phyloP scores from a whole-genome alignment of 2,113 vertebrate species.

The Actinemys pallida region DNA sequence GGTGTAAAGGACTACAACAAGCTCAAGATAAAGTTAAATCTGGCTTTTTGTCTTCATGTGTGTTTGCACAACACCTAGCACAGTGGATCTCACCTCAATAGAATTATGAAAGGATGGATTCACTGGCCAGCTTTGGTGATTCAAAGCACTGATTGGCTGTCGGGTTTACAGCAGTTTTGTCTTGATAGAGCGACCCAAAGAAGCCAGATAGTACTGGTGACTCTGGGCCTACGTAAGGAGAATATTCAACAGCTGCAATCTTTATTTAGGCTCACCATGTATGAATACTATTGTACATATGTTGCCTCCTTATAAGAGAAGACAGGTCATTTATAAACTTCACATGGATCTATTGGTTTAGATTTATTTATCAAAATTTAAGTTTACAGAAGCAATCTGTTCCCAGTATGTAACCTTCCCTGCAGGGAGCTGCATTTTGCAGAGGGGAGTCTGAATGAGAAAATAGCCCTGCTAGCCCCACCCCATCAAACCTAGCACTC shows the following conservation, averaged over 20 bases:
- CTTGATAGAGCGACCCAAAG: neutral
- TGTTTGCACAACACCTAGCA: neutral
- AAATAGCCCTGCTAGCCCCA: neutral
- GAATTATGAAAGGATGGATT: neutral
- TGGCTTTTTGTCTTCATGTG: neutral
- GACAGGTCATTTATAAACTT: neutral
- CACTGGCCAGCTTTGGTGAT: neutral
- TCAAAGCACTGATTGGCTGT: neutral
- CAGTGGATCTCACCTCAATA: neutral
- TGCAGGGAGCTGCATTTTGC: neutral
- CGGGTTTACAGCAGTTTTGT: neutral
- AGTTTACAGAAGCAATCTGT: neutral
- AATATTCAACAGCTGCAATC: neutral
- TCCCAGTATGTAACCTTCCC: neutral
- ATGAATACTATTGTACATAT: neutral
- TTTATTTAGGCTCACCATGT: conserved; percentile 35
- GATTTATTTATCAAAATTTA: neutral
- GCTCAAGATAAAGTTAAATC: neutral
- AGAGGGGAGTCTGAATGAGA: neutral
- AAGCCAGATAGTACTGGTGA: fast-evolving
- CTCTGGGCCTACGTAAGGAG: neutral
- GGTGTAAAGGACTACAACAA: neutral
- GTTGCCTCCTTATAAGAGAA: neutral
- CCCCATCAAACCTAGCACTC: neutral
- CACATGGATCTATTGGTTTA: conserved; percentile 8